Base-by-base conservation (phyloP, 2,888 invertebrate genomes). In the Drosophila glabriapex region DNA sequence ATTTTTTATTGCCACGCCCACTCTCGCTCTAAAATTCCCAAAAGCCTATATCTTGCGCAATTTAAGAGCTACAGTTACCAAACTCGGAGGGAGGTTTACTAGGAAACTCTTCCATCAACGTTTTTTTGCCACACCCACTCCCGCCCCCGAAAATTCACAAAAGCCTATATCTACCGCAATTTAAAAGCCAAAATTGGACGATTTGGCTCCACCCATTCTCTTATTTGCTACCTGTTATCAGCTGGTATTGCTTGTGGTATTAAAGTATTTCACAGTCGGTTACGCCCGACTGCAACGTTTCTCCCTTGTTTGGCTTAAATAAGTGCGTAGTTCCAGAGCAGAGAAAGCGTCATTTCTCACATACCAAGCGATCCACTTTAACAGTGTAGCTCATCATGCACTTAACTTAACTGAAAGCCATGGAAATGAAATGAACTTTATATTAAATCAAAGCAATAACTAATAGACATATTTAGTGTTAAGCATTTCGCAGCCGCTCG, bases 261-360 rank as follows among this genome's bases (percentile, higher is more conserved):
- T 16, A 25, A 46, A 7, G 22, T 16, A 25, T 46, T 46, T 25
- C 7, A 6, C 16, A 46, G 22, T 46, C 22, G 22, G 22, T 43
- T 22, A 22, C 22, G 22, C 22, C 22, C 41, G 41, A 2, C 46
- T 46, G 46, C 22, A 46, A 46, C 14, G 43, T 14, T 46, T 46
- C 14, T 7, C 1, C 2, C 41, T 12, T 22, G 5, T 3, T 25
- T 54, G 35, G 54, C 25, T 37, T 16, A 49, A 16, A 46, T 25
- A 46, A 25, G 46, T 46, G 25, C 46, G 19, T 5, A n/a, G 19
- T n/a, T n/a, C 19, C 10, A 28, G 10, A 5, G 19, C 3, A 29
- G 50, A 19, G 50, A 50, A 50, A 50, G 50, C 50, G 29, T 19
- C 3, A 50, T 50, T 29, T n/a, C 6, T 50, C 29, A 50, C 50